phyloP scores from a whole-genome alignment of 64 coral and sea anemone species.

The Porites australiensis region DNA sequence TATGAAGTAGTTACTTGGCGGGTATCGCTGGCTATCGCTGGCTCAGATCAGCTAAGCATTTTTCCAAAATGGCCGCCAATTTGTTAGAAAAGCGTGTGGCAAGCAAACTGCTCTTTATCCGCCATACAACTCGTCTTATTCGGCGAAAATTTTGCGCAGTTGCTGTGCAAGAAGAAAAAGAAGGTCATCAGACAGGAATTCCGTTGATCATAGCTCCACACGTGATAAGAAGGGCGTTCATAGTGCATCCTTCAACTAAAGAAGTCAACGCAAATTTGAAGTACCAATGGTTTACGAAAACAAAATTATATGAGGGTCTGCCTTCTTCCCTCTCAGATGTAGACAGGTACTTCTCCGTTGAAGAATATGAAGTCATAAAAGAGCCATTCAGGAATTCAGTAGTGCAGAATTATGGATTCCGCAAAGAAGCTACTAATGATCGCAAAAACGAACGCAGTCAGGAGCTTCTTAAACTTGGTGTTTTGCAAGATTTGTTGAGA shows the following conservation, averaged over 20 bases:
- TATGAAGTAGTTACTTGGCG: neutral
- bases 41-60: neutral
- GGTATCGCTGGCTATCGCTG: slow-evolving; percentile 18
- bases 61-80: slow-evolving; percentile 62
- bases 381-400: slow-evolving; percentile 53
- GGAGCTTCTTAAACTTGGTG: slow-evolving; percentile 72
- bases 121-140: neutral
- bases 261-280: slow-evolving; percentile 58
- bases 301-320: slow-evolving; percentile 60
- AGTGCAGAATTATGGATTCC: slow-evolving; percentile 76
- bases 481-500: slow-evolving; percentile 78
- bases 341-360: slow-evolving; percentile 32
- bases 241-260: slow-evolving; percentile 82
- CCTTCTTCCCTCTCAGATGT: slow-evolving; percentile 27
- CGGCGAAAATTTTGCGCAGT: slow-evolving; percentile 38
- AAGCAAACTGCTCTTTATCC: neutral
- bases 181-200: slow-evolving; percentile 78
- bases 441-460: slow-evolving; percentile 35
- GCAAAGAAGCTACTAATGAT: slow-evolving; percentile 63
- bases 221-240: slow-evolving; percentile 86
- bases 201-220: slow-evolving; percentile 84
- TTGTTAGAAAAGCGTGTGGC: neutral
- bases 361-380: slow-evolving; percentile 43
- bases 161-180: slow-evolving; percentile 24
- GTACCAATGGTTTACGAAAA: slow-evolving; percentile 89